Percentiles rank a stretch among this genome's conserved stretches.
phyloP scores from a whole-genome alignment of 2,888 invertebrate genomes.

The Andrena bucephala region DNA sequence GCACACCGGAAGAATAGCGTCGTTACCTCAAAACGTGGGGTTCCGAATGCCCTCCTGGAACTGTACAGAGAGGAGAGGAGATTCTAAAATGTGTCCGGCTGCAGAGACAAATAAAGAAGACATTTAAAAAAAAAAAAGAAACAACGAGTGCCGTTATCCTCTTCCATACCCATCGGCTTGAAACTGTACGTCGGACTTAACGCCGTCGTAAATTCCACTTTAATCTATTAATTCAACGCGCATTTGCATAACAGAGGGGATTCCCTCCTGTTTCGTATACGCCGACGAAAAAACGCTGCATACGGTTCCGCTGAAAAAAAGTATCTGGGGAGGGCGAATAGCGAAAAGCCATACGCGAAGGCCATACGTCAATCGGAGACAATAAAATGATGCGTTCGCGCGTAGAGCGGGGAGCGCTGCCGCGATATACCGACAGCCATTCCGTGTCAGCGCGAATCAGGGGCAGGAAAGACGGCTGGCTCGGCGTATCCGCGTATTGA shows the following conservation, averaged over 20 bases:
- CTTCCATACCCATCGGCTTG: not conserved
- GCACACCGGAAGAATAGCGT: slow-evolving; percentile 45
- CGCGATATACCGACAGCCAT: slow-evolving; percentile 40
- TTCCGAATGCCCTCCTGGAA: slow-evolving; percentile 13
- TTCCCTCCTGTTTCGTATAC: not conserved
- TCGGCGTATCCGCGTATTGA: slow-evolving; percentile 56
- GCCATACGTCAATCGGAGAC: not conserved
- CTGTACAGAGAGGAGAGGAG: not conserved
- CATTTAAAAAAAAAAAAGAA: not conserved
- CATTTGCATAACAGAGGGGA: slow-evolving; percentile 30
- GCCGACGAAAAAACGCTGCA: not conserved
- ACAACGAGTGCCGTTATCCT: slow-evolving; percentile 3
- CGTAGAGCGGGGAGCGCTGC: not conserved
- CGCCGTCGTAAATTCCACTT: slow-evolving; percentile 37
- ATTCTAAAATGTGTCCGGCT: not conserved
- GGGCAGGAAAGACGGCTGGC: slow-evolving; percentile 30
- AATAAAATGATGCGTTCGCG: slow-evolving; percentile 13
- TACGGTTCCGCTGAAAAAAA: not conserved
- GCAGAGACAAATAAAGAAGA: slow-evolving; percentile 1
- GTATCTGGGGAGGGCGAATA: not conserved
- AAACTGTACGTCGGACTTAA: slow-evolving; percentile 19
- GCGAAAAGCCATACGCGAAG: not conserved
- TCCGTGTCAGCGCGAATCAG: slow-evolving; percentile 22
- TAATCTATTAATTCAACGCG: slow-evolving; percentile 31
- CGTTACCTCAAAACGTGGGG: slow-evolving; percentile 41